Evolutionary conservation across 2,113 vertebrate species (phyloP).

Genomic region (Anolis sagrei): DNA sequence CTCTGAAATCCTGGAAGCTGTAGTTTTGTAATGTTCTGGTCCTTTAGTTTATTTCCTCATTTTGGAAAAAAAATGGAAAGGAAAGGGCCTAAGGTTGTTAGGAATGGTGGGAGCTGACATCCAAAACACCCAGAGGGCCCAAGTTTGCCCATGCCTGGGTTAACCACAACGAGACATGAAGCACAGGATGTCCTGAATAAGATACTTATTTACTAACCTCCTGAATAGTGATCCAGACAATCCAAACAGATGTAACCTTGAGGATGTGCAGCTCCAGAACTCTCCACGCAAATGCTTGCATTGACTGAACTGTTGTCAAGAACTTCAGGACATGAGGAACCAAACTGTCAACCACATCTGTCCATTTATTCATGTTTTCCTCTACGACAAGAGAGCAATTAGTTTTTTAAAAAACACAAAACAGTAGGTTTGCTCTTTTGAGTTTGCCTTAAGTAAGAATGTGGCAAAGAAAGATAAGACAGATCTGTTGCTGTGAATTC

Average conservation of each 20-base stretch:
- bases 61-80: no score
- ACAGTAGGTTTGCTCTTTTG: neutral
- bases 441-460: neutral
- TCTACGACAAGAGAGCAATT: constrained; percentile 34
- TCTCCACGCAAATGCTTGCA: constrained; percentile 76
- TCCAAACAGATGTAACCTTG: constrained; percentile 73
- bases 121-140: no score
- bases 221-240: constrained; percentile 79
- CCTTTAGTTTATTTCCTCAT: no score
- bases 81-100: no score
- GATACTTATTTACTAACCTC: constrained; percentile 68
- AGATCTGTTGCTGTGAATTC: neutral
- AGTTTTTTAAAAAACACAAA: neutral
- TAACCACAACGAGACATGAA: no score
- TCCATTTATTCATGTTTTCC: constrained; percentile 66
- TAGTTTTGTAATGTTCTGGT: no score
- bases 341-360: constrained; percentile 70
- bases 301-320: constrained; percentile 60
- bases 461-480: neutral
- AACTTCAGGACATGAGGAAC: constrained; percentile 72
- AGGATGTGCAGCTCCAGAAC: constrained; percentile 80
- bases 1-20: no score
- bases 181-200: no score
- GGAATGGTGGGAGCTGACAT: no score
- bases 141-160: no score